Evolutionary conservation across 2,113 vertebrate species (phyloP).

Genomic region (Rostratula benghalensis): DNA sequence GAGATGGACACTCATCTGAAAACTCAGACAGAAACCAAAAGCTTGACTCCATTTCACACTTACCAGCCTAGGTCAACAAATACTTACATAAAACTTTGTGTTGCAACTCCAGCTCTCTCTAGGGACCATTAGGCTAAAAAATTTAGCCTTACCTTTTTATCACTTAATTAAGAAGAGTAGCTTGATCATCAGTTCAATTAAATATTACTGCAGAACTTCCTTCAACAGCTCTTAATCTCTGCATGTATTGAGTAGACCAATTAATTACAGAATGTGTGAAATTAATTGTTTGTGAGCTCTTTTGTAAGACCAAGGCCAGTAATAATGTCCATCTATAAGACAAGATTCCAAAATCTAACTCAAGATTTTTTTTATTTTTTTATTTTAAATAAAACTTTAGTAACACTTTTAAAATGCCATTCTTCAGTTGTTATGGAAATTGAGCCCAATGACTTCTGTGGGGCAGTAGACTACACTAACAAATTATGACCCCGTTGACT

Average conservation of each 20-base stretch:
- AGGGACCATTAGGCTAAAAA: not conserved
- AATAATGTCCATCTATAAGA: not conserved
- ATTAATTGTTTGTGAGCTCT: not conserved
- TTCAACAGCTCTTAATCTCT: not conserved
- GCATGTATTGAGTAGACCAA: not conserved
- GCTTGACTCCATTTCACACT: not conserved
- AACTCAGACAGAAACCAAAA: not conserved
- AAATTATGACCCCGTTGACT: not conserved
- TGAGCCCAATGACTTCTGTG: not conserved
- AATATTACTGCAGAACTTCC: not conserved
- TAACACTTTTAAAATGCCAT: not conserved
- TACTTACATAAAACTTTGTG: not conserved
- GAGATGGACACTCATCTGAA: not conserved
- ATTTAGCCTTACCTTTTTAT: not conserved
- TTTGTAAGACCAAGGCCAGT: not conserved
- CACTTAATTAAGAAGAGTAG: not conserved
- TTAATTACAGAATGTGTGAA: not conserved
- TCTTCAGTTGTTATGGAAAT: not conserved
- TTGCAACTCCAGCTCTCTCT: not conserved
- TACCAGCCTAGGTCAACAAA: not conserved
- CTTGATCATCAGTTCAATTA: not conserved
- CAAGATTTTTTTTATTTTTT: too few species aligned
- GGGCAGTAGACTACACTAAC: rapidly evolving
- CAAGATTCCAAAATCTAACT: not conserved
- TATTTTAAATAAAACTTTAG: not conserved